These are phyloP conservation scores for Luperina testacea DNA, from an alignment of 2,888 invertebrate species.

Conservation along the genomic window DNA sequence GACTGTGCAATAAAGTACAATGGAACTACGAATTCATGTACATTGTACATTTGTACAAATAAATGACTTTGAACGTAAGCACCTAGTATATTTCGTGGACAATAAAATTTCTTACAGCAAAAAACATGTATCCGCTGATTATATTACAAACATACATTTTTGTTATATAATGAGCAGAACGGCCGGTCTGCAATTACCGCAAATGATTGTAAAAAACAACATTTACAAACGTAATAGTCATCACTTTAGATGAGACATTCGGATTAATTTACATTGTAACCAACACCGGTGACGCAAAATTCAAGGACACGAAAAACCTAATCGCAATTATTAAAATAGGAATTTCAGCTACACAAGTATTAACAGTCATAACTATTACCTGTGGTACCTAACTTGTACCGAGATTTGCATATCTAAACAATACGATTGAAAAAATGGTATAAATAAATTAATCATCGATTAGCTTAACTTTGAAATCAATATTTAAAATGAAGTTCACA, in stretches of 20 bases:
- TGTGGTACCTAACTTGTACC: not conserved
- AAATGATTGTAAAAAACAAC: slow-evolving; percentile 44
- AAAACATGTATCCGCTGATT: slow-evolving; percentile 60
- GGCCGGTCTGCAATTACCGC: slow-evolving; percentile 33
- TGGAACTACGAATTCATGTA: slow-evolving; percentile 37
- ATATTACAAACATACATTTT: slow-evolving; percentile 37
- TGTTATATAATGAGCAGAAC: slow-evolving; percentile 30
- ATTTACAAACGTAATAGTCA: slow-evolving; percentile 30
- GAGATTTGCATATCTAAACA: not conserved
- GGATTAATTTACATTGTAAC: slow-evolving; percentile 38
- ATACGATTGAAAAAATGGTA: not conserved
- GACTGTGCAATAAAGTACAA: slow-evolving; percentile 44
- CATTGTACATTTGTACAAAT: slow-evolving; percentile 63
- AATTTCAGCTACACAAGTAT: slow-evolving; percentile 10
- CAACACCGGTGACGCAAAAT: slow-evolving; percentile 14
- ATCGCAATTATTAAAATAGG: slow-evolving; percentile 19
- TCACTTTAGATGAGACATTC: slow-evolving; percentile 30
- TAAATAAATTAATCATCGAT: slow-evolving; percentile 3
- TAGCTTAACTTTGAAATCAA: not conserved
- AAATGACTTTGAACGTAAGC: slow-evolving; percentile 47
- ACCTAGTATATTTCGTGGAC: slow-evolving; percentile 53
- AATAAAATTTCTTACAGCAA: slow-evolving; percentile 57
- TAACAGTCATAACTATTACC: not conserved
- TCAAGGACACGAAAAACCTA: slow-evolving; percentile 44
- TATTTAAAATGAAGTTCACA: not conserved